Percentiles rank a stretch among this genome's conserved stretches.
Evolutionary conservation across 2,113 vertebrate genomes (phyloP).

Genomic region (Jaculus jaculus): DNA sequence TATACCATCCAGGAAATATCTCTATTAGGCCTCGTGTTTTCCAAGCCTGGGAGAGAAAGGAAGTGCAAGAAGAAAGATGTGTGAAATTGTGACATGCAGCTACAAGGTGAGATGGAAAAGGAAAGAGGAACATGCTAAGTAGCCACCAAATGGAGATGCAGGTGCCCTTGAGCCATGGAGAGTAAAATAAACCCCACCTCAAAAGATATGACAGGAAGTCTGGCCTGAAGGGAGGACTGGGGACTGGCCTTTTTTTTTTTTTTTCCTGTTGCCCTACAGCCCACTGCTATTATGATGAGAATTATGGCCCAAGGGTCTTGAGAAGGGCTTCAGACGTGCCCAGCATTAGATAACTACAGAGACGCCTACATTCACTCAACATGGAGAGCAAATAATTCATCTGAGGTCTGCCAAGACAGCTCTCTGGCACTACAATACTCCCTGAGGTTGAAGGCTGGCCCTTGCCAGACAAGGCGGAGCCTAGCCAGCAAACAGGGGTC

Average conservation of each 20-base stretch:
- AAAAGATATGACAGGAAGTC: not conserved
- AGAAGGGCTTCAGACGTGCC: not conserved
- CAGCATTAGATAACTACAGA: conserved; percentile 41
- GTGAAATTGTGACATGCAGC: not conserved
- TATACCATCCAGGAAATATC: not conserved
- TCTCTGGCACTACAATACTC: conserved; percentile 45
- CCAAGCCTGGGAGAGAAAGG: not conserved
- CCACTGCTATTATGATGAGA: conserved; percentile 24
- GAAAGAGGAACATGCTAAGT: not conserved
- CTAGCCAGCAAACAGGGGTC: conserved; percentile 28
- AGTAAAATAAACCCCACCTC: not conserved
- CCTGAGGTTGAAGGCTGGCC: conserved; percentile 67
- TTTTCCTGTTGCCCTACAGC: not conserved
- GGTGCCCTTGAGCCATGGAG: not conserved
- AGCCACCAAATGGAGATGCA: not conserved
- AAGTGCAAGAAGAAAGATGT: not conserved
- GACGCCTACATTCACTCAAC: conserved; percentile 57
- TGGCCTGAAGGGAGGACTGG: not conserved
- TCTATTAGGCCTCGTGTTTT: not conserved
- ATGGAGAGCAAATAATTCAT: conserved; percentile 69
- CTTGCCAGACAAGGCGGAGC: conserved; percentile 61
- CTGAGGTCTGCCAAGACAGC: conserved; percentile 55
- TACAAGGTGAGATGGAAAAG: not conserved
- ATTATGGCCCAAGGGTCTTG: conserved; percentile 65
- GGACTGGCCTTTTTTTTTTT: not conserved